Evolutionary conservation across 2,888 invertebrate genomes (phyloP), one percentile per base, ranked within the genome.

Genomic region (Andrena praecox): DNA sequence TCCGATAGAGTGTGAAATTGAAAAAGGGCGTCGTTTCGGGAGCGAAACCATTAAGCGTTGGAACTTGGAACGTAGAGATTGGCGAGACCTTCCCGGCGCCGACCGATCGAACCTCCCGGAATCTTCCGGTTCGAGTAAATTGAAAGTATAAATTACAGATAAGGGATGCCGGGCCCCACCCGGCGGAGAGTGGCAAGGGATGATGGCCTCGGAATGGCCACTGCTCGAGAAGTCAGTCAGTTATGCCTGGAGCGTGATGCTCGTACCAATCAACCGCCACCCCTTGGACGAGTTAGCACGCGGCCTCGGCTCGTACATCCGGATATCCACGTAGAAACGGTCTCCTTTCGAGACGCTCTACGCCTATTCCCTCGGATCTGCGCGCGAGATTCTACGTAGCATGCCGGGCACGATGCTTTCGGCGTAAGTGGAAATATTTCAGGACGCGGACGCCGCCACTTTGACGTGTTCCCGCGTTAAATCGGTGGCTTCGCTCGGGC

Each of bases 111-210:
- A 59, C 59, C 63, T 62, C 48, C 56, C 35, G 74, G 68, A 75
- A 85, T 84, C 87, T 77, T 84, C 77, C 76, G 75, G 83, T 75
- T 69, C 71, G 68, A 85, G 88, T 92, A 93, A 93, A 92, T 93
- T 92, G 91, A 93, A 93, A 92, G 92, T 93, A 93, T 93, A 93
- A 92, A 93, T 93, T 93, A 92, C 90, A 89, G 90, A 93, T 93
- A 92, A 93, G 91, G 88, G 89, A 91, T 85, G 88, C 84, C 76
- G 84, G 81, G 79, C 81, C 77, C 79, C 63, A 66, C 56, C 29
- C 24, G 16, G 54, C 52, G 35, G 66, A 59, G 72, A 73, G 52
- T 54, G 75, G 69, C 48, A 63, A 10, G 68, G 67, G 77, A 68
- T 63, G 82, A 87, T 69, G 70, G 69, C 63, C 71, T 29, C 54